These are phyloP conservation scores for Cepaea nemoralis DNA, from an alignment of 1,140 invertebrate species.

Conservation along the genomic window DNA sequence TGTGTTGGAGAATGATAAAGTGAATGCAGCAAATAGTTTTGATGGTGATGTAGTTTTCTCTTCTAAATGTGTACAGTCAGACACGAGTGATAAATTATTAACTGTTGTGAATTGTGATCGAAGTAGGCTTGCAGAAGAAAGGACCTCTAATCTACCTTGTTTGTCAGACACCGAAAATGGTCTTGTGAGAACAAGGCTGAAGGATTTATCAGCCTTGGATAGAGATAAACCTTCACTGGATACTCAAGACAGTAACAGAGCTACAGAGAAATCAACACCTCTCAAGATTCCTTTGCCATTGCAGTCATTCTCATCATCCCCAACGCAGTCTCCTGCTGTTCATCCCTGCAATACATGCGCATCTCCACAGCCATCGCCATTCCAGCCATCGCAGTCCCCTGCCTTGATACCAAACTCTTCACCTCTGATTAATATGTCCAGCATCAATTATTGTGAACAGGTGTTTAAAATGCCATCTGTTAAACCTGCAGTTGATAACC, in stretches of 20 bases:
- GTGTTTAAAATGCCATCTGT: conserved; percentile 33
- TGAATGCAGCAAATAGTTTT: not conserved
- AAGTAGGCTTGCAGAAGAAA: not conserved
- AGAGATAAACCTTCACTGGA: not conserved
- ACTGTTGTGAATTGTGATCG: not conserved
- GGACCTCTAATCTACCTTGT: not conserved
- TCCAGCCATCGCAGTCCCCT: conserved; percentile 13
- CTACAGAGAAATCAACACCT: conserved; percentile 8
- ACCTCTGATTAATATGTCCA: not conserved
- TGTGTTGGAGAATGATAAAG: not conserved
- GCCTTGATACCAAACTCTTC: not conserved
- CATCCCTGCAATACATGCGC: not conserved
- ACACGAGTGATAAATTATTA: not conserved
- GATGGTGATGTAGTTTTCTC: not conserved
- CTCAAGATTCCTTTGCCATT: not conserved
- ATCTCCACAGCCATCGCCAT: conserved; percentile 9
- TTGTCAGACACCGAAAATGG: not conserved
- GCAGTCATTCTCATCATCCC: conserved; percentile 11
- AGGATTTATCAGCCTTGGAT: not conserved
- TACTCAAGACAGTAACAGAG: not conserved
- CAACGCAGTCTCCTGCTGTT: not conserved
- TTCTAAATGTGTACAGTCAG: conserved; percentile 5
- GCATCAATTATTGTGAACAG: not conserved
- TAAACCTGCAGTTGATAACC: not conserved
- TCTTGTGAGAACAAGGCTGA: not conserved